These are phyloP conservation scores for Diabrotica undecimpunctata DNA, from an alignment of 1,140 invertebrate genomes.

Conservation along the genomic window DNA sequence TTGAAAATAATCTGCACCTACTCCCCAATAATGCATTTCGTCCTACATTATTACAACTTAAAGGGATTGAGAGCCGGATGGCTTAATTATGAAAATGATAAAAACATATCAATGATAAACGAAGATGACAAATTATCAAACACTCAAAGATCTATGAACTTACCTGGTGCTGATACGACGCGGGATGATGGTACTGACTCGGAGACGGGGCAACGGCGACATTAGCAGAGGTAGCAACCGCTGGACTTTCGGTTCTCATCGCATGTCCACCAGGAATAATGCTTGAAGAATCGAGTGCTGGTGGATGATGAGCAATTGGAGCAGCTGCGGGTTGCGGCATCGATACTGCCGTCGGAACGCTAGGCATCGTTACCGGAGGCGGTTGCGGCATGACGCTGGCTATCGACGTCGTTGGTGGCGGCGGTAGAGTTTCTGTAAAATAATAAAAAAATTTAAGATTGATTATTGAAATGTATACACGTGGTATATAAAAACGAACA, in stretches of 20 bases:
- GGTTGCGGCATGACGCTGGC: constrained; percentile 25
- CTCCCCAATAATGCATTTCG: too few species aligned
- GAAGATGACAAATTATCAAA: too few species aligned
- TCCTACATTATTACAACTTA: too few species aligned
- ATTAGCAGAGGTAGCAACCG: constrained; percentile 48
- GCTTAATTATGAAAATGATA: too few species aligned
- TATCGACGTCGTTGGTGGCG: constrained; percentile 23
- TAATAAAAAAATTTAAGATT: background rate
- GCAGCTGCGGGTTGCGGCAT: constrained; percentile 44
- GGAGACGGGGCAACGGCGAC: constrained; percentile 49
- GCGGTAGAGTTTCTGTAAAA: constrained; percentile 16
- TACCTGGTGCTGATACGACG: constrained; percentile 54
- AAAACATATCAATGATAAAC: too few species aligned
- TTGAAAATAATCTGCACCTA: too few species aligned
- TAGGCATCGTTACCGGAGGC: constrained; percentile 30
- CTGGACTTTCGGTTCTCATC: constrained; percentile 47
- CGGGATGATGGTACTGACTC: constrained; percentile 51
- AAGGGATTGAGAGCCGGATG: too few species aligned
- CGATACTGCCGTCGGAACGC: constrained; percentile 33
- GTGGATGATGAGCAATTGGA: constrained; percentile 42
- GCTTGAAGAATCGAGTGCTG: constrained; percentile 37
- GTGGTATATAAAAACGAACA: too few species aligned
- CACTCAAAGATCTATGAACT: constrained; percentile 40
- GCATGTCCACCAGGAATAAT: constrained; percentile 31
- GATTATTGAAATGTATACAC: too few species aligned